A percentile compares a stretch with the other conserved stretches of the same genome.
Evolutionary conservation across 2,888 invertebrate species (phyloP).

Genomic region (Orchestes rusci): DNA sequence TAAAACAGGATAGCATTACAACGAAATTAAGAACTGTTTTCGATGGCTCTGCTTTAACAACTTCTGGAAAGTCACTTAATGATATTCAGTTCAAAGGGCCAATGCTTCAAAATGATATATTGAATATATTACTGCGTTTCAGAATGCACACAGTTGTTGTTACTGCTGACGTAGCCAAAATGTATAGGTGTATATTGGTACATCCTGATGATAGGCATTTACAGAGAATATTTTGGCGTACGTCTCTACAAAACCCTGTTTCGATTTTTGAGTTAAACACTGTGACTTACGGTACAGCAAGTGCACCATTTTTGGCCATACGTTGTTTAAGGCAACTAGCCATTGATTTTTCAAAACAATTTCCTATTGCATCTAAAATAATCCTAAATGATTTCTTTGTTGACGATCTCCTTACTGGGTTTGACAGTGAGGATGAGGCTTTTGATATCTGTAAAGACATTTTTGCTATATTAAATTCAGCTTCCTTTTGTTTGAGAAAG

Average conservation of each 20-base stretch:
- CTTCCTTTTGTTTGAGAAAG: conserved; percentile 8
- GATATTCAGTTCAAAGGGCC: conserved; percentile 6
- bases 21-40: conserved; percentile 10
- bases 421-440: conserved; percentile 7
- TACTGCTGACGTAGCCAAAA: conserved; percentile 9
- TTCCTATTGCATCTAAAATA: conserved; percentile 5
- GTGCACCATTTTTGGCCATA: conserved; percentile 10
- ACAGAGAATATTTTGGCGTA: conserved; percentile 10
- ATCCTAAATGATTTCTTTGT: conserved; percentile 7
- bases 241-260: neutral
- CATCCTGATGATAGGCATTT: conserved; percentile 12
- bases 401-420: conserved; percentile 10
- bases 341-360: conserved; percentile 1
- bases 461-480: conserved; percentile 7
- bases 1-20: conserved; percentile 7
- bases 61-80: conserved; percentile 12
- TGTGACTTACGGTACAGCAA: conserved; percentile 9
- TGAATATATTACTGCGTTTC: conserved; percentile 6
- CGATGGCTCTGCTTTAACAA: conserved; percentile 9
- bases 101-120: conserved; percentile 8
- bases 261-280: conserved; percentile 9
- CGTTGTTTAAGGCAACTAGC: conserved; percentile 8
- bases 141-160: conserved; percentile 5
- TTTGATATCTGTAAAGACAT: conserved; percentile 9
- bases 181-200: conserved; percentile 11